Evolutionary conservation across 1,140 invertebrate species (phyloP).

Genomic region (Tetragonula clypearis): DNA sequence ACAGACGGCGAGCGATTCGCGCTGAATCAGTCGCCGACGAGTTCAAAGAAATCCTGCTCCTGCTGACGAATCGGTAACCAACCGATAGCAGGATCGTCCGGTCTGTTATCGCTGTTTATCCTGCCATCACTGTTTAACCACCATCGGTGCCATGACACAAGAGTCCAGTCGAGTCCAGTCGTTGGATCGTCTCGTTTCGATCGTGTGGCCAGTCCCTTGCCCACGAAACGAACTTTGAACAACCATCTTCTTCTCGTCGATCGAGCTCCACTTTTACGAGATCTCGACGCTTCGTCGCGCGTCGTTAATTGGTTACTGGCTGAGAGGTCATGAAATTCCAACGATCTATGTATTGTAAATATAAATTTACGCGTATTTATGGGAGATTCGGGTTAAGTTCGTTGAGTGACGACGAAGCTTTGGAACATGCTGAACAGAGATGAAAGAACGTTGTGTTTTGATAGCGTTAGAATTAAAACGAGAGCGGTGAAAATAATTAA

Average conservation of each 20-base stretch:
- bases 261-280: neutral
- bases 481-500: too few relatives aligned
- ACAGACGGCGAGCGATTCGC: conserved; percentile 85
- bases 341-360: conserved; percentile 2
- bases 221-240: neutral
- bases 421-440: neutral
- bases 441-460: neutral
- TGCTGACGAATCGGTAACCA: conserved; percentile 83
- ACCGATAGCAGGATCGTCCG: conserved; percentile 31
- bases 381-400: neutral
- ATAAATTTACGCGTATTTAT: neutral
- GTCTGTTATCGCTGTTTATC: conserved; percentile 23
- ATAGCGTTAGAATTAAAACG: neutral
- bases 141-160: conserved; percentile 45
- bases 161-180: neutral
- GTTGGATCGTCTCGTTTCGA: neutral
- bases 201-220: neutral
- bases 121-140: conserved; percentile 24
- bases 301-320: neutral
- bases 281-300: neutral
- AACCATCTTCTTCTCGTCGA: neutral
- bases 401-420: neutral
- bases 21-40: conserved; percentile 83
- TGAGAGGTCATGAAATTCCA: neutral
- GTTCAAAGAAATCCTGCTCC: conserved; percentile 83